A percentile compares a stretch with the other conserved stretches of the same genome.
Conservation (phyloP, 2,797 vertebrate genomes). For the Hydrocynus forskahlii region DNA sequence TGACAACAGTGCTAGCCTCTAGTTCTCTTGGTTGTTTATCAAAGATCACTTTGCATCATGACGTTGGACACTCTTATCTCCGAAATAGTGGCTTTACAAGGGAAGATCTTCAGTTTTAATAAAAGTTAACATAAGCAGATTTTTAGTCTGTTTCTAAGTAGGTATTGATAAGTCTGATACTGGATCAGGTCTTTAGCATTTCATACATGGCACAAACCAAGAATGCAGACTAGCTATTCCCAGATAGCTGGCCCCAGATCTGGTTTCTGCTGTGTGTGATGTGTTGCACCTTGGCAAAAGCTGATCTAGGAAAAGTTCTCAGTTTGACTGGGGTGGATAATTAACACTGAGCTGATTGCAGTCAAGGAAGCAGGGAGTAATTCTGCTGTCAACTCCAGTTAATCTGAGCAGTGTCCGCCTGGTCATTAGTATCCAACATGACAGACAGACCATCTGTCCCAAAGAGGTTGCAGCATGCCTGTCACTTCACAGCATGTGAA, state of each 20-base stretch:
- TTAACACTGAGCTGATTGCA: conserved; percentile 45
- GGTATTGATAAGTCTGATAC: too few species aligned
- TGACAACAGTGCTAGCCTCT: background rate
- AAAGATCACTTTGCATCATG: background rate
- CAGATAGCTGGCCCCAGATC: background rate
- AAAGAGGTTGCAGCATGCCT: conserved; percentile 5
- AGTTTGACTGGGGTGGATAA: conserved; percentile 33
- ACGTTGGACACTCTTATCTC: too few species aligned
- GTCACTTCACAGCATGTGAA: conserved; percentile 5
- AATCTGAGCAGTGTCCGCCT: conserved; percentile 24
- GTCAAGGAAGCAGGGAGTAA: conserved; percentile 36
- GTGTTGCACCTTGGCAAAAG: background rate
- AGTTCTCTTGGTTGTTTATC: background rate
- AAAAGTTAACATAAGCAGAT: too few species aligned
- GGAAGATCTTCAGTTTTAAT: too few species aligned
- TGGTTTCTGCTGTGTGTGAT: conserved; percentile 5
- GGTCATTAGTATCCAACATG: conserved; percentile 41
- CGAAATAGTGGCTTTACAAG: too few species aligned
- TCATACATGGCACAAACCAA: background rate
- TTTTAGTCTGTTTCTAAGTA: too few species aligned
- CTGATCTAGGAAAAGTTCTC: conserved; percentile 31
- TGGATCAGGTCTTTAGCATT: background rate
- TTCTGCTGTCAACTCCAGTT: conserved; percentile 47
- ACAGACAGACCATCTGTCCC: conserved; percentile 46
- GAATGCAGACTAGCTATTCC: background rate